A percentile compares a stretch with the other conserved stretches of the same genome.
Evolutionary conservation across 2,888 invertebrate species (phyloP).

Genomic region (Athrips mouffetella): DNA sequence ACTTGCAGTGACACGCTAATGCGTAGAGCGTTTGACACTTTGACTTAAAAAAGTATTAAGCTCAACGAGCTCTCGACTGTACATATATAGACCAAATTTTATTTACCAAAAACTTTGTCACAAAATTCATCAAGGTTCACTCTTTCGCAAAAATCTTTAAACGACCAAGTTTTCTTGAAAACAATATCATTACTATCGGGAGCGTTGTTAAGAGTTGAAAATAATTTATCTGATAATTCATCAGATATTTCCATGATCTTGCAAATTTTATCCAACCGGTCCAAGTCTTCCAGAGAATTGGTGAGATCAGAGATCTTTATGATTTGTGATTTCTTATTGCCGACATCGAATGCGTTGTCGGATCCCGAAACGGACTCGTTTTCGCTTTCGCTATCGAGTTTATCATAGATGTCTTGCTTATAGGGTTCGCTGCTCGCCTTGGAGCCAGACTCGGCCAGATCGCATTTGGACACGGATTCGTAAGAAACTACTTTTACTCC

Average conservation of each 20-base stretch:
- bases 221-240: slow-evolving; percentile 60
- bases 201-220: slow-evolving; percentile 43
- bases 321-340: slow-evolving; percentile 58
- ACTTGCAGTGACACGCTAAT: too few relatives aligned
- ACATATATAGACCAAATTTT: too few relatives aligned
- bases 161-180: slow-evolving; percentile 55
- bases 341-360: slow-evolving; percentile 54
- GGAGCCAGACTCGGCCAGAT: not conserved
- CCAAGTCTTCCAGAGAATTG: slow-evolving; percentile 59
- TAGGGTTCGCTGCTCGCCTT: slow-evolving; percentile 18
- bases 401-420: slow-evolving; percentile 59
- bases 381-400: slow-evolving; percentile 60
- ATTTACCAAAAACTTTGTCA: slow-evolving; percentile 54
- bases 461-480: not conserved
- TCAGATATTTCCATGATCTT: slow-evolving; percentile 72
- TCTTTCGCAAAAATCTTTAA: slow-evolving; percentile 63
- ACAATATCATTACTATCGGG: slow-evolving; percentile 20
- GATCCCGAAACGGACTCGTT: slow-evolving; percentile 49
- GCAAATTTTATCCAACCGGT: slow-evolving; percentile 63
- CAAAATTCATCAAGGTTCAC: slow-evolving; percentile 68
- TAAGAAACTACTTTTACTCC: not conserved
- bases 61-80: too few relatives aligned
- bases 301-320: slow-evolving; percentile 57
- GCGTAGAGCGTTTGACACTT: too few relatives aligned
- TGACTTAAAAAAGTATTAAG: too few relatives aligned